Conservation (phyloP, 2,888 invertebrate species). For the Archips xylosteana region DNA sequence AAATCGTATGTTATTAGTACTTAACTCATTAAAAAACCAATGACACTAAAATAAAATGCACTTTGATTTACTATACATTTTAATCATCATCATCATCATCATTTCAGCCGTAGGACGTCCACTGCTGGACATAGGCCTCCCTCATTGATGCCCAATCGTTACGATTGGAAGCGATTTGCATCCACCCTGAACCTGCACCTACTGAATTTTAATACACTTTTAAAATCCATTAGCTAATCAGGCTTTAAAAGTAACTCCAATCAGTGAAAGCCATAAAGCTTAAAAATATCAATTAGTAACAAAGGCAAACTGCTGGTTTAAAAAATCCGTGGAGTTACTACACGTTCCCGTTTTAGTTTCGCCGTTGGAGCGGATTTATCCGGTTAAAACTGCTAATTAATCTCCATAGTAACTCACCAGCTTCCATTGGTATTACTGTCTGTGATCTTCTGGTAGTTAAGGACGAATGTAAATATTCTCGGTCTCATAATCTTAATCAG, state of each 20-base stretch:
- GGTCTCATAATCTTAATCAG: too few relatives aligned
- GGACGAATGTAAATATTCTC: not conserved
- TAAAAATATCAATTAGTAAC: conserved; percentile 29
- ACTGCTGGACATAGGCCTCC: too few relatives aligned
- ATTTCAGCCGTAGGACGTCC: too few relatives aligned
- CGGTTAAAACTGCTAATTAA: conserved; percentile 45
- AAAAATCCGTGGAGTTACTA: conserved; percentile 15
- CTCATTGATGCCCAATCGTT: too few relatives aligned
- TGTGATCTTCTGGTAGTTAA: not conserved
- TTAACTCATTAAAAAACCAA: not conserved
- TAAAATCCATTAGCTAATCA: conserved; percentile 6
- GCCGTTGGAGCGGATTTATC: conserved; percentile 45
- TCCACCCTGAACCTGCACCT: too few relatives aligned
- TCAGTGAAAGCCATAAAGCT: conserved; percentile 27
- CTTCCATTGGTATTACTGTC: conserved; percentile 14
- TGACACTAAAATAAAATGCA: not conserved
- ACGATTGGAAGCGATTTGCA: too few relatives aligned
- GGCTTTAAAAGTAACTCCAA: conserved; percentile 5
- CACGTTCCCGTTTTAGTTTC: conserved; percentile 41
- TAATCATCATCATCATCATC: too few relatives aligned
- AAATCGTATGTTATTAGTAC: too few relatives aligned
- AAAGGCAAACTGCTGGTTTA: conserved; percentile 20
- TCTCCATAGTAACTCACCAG: conserved; percentile 31
- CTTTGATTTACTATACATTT: not conserved
- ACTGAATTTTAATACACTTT: not conserved